Base-by-base conservation (phyloP, 2,797 vertebrate species). In the Apogon talboti region DNA sequence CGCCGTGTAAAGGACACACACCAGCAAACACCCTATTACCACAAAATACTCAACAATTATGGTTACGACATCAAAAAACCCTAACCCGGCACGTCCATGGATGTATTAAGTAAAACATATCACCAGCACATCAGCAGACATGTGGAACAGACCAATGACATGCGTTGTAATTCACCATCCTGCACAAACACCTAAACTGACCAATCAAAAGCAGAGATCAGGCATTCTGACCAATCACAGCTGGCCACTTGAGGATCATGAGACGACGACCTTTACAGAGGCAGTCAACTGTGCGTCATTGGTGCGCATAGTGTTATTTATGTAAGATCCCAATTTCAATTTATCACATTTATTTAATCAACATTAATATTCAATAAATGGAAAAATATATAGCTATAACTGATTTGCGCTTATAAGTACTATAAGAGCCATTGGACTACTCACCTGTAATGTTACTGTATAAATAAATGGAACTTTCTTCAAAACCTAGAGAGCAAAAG, bases 101-200 rank as follows among this genome's bases (percentile, higher is more conserved):
- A 33, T 24, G 21, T 42, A 46, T 21, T 11, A 18, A 18, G 51
- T 21, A 44, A 56, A 28, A 28, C 28, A 13, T 28, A 57, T 16
- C 43, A 57, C 19, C 53, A 38, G 40, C 14, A 66, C 44, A 71
- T 87, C 78, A 71, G 81, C 81, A 72, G 81, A 78, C 81, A 71
- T 66, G 66, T 74, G 55, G 63, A 76, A 61, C 15, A 8, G 41
- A 65, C 89, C 85, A 87, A 89, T 89, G 21, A 41, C 40, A 11
- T 43, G 7, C 1, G 2, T 16, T 18, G 19, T 50, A 21, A 15
- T 43, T 58, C 1, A 50, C 11, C 8, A 10, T 8, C 1, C 11
- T 7, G 37, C 15, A 0, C 8, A 49, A 44, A 6, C 18, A 38
- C 4, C 1, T 3, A 1, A 28, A 15, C 15, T 49, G 37, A 30